Evolutionary conservation across 2,113 vertebrate species (phyloP), one percentile per base, ranked within the genome.

Genomic region (Ifrita kowaldi): DNA sequence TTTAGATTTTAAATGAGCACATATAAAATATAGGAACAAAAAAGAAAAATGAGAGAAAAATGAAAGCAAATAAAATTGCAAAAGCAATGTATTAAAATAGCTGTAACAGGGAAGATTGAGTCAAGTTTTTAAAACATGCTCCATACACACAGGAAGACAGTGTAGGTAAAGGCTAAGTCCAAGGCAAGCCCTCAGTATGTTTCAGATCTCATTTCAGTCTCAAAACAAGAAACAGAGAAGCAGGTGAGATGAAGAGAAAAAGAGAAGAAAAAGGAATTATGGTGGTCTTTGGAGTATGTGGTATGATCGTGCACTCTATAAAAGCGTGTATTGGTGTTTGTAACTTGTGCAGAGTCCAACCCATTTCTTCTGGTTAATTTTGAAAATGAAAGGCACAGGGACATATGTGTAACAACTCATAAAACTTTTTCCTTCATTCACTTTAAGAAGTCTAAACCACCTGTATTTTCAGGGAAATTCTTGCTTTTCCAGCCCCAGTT

Each of bases 401-500:
- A 42, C 0, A 0, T 46, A 55, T 18, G 4, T 49, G 15, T 44
- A 83, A 83, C 9, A 65, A 57, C 1, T 5, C 22, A 13, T 4
- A 70, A 65, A 30, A 10, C 9, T 8, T 21, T 35, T 44, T 27
- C 50, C 26, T 64, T 71, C 32, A 35, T 8, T 53, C 16, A n/a
- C 39, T 71, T 69, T 37, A 53, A 74, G 9, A 24, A 82, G 10
- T 35, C 11, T 52, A 67, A 68, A 63, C 5, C 21, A 23, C 3
- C 16, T 27, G 10, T 46, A 57, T 42, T 28, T 26, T 57, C 39
- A 49, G 11, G 7, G 30, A 60, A 87, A 62, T 57, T 57, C 30
- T 46, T 73, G 46, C 18, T 64, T 62, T 93, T 78, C 4, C 8
- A 55, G 69, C 3, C 12, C 18, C 9, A 20, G 6, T 50, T 74